Base-by-base conservation (phyloP, 2,113 vertebrate species). In the Ornithorhynchus anatinus region DNA sequence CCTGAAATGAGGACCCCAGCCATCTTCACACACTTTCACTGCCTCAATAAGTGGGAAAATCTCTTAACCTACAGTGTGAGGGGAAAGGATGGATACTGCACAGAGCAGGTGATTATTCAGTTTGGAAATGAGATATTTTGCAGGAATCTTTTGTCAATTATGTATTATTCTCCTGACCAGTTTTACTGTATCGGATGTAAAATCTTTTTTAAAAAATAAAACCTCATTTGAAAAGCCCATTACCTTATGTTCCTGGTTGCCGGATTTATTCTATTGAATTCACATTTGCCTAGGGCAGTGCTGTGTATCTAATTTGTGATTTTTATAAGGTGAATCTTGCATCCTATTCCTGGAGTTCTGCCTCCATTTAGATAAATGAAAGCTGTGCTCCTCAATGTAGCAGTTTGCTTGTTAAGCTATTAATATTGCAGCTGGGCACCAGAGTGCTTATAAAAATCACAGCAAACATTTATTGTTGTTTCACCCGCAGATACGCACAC, bases 211-310 rank as follows among this genome's bases (percentile, higher is more conserved):
- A 79, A 59, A 75, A 84, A 77, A 81, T 70, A 67, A 77, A 79
- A 73, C 23, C 80, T 81, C 77, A 81, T 81, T 79, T 76, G 68
- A 79, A 78, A 72, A 86, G 57, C 76, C 69, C 78, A 73, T 78
- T 86, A 64, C 37, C 50, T 63, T 80, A 86, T 80, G 47, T 75
- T 84, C 72, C 59, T 53, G 65, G 56, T 78, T 83, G 73, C 37
- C 56, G 82, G 64, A 83, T 88, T 81, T 71, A 17, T 79, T 86
- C 71, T 72, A 80, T 53, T 79, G 80, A 82, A 89, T 85, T 78
- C 60, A 75, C 10, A 81, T 80, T 88, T 83, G 82, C 85, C 84
- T 72, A 75, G 67, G 89, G 84, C 77, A 74, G 44, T 67, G 62
- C 59, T 84, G 77, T 10, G 61, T 5, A 84, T 84, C 72, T 84